A percentile compares a stretch with the other conserved stretches of the same genome.
Evolutionary conservation across 2,797 vertebrate genomes (phyloP).

Genomic region (Macropodus opercularis): DNA sequence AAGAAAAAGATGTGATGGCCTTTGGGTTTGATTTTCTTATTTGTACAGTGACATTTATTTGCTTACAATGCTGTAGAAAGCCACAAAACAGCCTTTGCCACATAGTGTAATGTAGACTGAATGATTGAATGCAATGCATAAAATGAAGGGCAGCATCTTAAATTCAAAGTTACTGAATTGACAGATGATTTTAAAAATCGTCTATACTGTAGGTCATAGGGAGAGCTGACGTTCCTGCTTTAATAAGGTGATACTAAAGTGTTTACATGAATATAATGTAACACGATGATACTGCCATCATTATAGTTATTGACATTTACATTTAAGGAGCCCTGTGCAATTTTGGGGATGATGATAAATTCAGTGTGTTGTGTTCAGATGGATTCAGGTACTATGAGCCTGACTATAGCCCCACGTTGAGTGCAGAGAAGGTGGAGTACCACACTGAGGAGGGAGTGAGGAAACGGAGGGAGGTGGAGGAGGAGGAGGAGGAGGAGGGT

Average conservation of each 20-base stretch:
- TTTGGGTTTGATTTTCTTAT: slow-evolving; percentile 16
- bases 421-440: slow-evolving; percentile 65
- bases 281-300: background rate
- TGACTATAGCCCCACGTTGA: slow-evolving; percentile 72
- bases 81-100: background rate
- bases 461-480: slow-evolving; percentile 55
- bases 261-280: background rate
- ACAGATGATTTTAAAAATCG: background rate
- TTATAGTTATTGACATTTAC: slow-evolving; percentile 1
- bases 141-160: background rate
- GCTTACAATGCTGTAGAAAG: background rate
- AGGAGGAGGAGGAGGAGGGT: slow-evolving; percentile 70
- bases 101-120: background rate
- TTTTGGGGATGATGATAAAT: slow-evolving; percentile 32
- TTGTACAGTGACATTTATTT: background rate
- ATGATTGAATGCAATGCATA: background rate
- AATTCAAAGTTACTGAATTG: background rate
- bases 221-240: background rate
- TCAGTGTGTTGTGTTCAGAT: slow-evolving; percentile 69
- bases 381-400: slow-evolving; percentile 77
- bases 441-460: slow-evolving; percentile 65
- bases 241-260: slow-evolving; percentile 2
- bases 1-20: background rate
- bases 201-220: too few species aligned
- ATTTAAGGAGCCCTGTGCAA: background rate